A percentile compares a stretch with the other conserved stretches of the same genome.
These are phyloP conservation scores for Thamnaconus septentrionalis DNA, from an alignment of 2,113 vertebrate genomes.

Conservation along the genomic window DNA sequence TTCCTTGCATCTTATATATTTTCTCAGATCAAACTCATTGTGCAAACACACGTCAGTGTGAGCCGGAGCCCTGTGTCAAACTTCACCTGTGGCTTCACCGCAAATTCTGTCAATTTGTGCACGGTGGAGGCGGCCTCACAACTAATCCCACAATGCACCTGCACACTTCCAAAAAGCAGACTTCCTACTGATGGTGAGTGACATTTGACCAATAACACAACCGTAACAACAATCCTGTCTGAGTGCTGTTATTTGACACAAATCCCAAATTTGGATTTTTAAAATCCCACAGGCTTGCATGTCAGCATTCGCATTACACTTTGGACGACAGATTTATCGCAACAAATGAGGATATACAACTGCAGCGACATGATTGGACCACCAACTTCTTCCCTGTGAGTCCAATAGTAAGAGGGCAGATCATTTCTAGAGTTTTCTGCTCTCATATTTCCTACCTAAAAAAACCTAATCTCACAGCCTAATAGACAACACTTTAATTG, in stretches of 20 bases:
- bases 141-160: constrained; percentile 65
- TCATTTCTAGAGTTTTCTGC: no score
- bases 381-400: constrained; percentile 42
- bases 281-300: constrained; percentile 15
- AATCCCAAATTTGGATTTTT: not conserved
- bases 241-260: not conserved
- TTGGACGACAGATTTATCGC: not conserved
- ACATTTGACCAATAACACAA: not conserved
- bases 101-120: constrained; percentile 4
- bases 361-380: constrained; percentile 45
- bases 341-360: constrained; percentile 36
- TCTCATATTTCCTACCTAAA: no score
- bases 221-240: not conserved
- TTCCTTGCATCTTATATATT: not conserved
- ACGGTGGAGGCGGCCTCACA: rapidly evolving
- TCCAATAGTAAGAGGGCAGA: not conserved
- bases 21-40: constrained; percentile 49
- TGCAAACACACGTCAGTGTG: constrained; percentile 43
- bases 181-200: constrained; percentile 58
- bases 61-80: rapidly evolving
- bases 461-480: no score
- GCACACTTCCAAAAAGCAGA: constrained; percentile 19
- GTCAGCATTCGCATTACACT: constrained; percentile 30
- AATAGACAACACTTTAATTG: no score
- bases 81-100: constrained; percentile 58